Conservation (phyloP, 1,140 invertebrate genomes). For the Amyelois transitella region DNA sequence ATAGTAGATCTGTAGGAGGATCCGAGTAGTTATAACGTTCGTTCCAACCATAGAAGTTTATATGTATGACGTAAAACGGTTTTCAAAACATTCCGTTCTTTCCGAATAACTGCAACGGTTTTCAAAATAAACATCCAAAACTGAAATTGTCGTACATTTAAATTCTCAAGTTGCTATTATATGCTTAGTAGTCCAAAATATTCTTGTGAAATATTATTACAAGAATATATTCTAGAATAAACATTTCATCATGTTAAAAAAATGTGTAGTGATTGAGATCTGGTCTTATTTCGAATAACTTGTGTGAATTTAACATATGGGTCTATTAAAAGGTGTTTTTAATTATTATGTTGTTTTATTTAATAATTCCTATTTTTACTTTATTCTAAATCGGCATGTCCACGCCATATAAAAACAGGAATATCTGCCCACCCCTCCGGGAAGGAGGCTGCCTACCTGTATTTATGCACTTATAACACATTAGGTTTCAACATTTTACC, state of each 20-base stretch:
- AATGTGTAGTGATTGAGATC: slow-evolving; percentile 12
- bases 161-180: slow-evolving; percentile 9
- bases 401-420: slow-evolving; percentile 59
- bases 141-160: background rate
- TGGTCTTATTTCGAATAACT: slow-evolving; percentile 17
- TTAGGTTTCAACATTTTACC: no score
- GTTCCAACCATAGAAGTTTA: slow-evolving; percentile 17
- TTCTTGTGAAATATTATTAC: no score
- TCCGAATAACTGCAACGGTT: background rate
- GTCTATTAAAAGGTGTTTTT: slow-evolving; percentile 43
- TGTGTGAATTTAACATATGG: slow-evolving; percentile 37
- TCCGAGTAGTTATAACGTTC: slow-evolving; percentile 23
- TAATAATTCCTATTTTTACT: background rate
- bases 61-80: slow-evolving; percentile 5
- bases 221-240: background rate
- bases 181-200: slow-evolving; percentile 40
- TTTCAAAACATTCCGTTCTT: background rate
- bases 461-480: no score
- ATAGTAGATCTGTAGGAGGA: slow-evolving; percentile 29
- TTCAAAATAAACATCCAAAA: background rate
- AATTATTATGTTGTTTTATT: slow-evolving; percentile 26
- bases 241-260: background rate
- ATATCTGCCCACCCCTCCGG: no score
- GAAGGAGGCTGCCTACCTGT: no score
- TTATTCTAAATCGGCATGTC: background rate